A percentile compares a stretch with the other conserved stretches of the same genome.
Conservation (phyloP, 2,888 invertebrate genomes). For the Dasypolia templi region DNA sequence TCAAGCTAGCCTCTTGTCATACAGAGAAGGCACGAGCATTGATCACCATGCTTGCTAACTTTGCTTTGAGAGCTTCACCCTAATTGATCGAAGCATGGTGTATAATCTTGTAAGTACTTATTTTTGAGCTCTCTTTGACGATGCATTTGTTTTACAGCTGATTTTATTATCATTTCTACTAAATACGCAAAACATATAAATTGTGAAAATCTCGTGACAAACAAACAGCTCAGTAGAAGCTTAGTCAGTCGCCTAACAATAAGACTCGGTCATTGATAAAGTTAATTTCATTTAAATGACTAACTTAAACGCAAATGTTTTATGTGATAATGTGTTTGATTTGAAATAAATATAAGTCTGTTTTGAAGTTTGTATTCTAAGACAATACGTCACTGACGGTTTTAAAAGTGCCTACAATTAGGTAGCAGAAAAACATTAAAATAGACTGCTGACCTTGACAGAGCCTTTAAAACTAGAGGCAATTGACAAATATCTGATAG, state of each 20-base stretch:
- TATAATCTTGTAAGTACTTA: too few species aligned
- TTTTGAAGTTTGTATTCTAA: slow-evolving; percentile 20
- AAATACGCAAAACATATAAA: slow-evolving; percentile 17
- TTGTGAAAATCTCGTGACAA: slow-evolving; percentile 20
- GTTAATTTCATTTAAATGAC: slow-evolving; percentile 40
- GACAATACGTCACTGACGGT: slow-evolving; percentile 8
- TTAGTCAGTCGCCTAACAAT: slow-evolving; percentile 38
- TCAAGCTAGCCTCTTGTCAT: too few species aligned
- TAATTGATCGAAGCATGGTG: too few species aligned
- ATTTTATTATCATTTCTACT: background rate
- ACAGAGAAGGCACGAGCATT: too few species aligned
- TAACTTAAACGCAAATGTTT: slow-evolving; percentile 49
- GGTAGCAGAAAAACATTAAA: background rate
- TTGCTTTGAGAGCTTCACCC: too few species aligned
- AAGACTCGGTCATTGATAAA: slow-evolving; percentile 44
- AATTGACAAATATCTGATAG: too few species aligned
- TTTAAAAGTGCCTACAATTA: background rate
- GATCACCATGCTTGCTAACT: too few species aligned
- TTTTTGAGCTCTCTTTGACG: too few species aligned
- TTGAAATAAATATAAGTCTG: slow-evolving; percentile 28
- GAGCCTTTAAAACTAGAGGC: too few species aligned
- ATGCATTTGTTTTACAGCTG: background rate
- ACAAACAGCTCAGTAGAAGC: background rate
- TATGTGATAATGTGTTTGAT: slow-evolving; percentile 35
- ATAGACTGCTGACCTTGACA: too few species aligned